Evolutionary conservation across 2,113 vertebrate species (phyloP).

Genomic region (Bubalus kerabau): DNA sequence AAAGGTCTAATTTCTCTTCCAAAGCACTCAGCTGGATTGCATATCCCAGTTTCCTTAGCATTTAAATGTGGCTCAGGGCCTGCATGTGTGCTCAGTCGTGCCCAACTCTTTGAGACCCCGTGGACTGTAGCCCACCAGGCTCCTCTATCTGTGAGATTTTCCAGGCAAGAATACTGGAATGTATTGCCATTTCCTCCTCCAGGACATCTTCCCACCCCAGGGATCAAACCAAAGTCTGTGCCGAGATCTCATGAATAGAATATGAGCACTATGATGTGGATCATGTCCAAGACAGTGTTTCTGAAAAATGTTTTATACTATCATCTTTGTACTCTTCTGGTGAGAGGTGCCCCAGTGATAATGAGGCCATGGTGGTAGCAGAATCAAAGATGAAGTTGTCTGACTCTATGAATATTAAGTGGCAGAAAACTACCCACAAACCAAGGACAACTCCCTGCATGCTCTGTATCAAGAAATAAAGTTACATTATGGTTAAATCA

Average conservation of each 20-base stretch:
- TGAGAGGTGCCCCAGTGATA: background rate
- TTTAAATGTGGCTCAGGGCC: background rate
- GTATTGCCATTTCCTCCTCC: background rate
- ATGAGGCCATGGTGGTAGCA: background rate
- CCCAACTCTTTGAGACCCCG: background rate
- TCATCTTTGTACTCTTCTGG: background rate
- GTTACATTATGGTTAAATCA: background rate
- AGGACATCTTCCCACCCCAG: background rate
- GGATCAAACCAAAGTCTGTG: background rate
- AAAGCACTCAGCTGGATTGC: background rate
- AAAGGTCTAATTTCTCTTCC: background rate
- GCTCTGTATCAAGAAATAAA: background rate
- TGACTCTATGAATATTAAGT: background rate
- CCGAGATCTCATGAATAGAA: background rate
- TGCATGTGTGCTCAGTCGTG: accelerated
- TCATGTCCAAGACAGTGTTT: background rate
- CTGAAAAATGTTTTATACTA: background rate
- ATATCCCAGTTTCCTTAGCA: background rate
- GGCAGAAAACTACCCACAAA: background rate
- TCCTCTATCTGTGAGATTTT: background rate
- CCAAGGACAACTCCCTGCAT: background rate
- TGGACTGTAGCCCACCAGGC: background rate
- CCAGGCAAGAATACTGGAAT: background rate
- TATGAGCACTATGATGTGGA: background rate
- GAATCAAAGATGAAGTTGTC: background rate